Percentiles rank a stretch among this genome's conserved stretches.
phyloP scores from a whole-genome alignment of 2,888 invertebrate species.

The Drosophila recens region DNA sequence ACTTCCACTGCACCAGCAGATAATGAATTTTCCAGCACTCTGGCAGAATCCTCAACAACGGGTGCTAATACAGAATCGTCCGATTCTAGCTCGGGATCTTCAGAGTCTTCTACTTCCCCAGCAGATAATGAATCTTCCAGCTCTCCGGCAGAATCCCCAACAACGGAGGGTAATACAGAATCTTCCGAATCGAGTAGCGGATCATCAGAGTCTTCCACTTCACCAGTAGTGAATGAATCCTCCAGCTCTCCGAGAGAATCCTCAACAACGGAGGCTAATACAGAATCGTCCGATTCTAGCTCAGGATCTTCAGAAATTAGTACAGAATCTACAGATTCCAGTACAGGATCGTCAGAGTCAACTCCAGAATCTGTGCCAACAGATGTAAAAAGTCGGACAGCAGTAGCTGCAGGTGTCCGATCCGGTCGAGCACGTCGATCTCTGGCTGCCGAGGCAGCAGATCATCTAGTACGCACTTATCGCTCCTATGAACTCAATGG shows the following conservation, averaged over 20 bases:
- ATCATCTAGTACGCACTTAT: slow-evolving; percentile 66
- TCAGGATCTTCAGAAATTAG: neutral
- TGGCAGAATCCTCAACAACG: neutral
- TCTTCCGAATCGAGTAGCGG: neutral
- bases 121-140: neutral
- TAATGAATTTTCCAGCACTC: neutral
- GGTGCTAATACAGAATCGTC: neutral
- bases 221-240: too few species aligned
- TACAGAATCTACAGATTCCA: neutral
- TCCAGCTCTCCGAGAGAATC: neutral
- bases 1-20: neutral
- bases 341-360: slow-evolving; percentile 9
- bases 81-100: neutral
- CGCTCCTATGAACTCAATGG: slow-evolving; percentile 45
- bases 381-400: neutral
- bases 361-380: neutral
- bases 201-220: neutral
- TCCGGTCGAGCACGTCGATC: slow-evolving; percentile 41
- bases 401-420: slow-evolving; percentile 7
- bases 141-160: neutral
- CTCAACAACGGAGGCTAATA: neutral
- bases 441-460: slow-evolving; percentile 59
- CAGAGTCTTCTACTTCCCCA: neutral
- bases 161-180: neutral
- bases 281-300: neutral